Evolutionary conservation across 2,888 invertebrate genomes (phyloP).

Genomic region (Lithodes maja): DNA sequence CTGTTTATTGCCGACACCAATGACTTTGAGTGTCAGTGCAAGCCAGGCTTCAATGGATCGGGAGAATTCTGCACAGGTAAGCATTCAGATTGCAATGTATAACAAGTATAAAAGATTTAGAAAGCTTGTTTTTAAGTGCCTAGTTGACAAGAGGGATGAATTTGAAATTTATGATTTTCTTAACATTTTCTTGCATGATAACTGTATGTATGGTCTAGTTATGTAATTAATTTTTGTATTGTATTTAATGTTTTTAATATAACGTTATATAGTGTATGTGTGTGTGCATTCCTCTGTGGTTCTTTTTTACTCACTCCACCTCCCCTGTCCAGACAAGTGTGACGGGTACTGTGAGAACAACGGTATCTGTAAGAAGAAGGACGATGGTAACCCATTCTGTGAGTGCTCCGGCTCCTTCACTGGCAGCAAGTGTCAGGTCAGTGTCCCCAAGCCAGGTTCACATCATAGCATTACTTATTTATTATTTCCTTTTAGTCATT

Average conservation of each 20-base stretch:
- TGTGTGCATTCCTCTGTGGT: no score
- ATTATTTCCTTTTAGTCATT: no score
- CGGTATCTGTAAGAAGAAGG: slow-evolving; percentile 81
- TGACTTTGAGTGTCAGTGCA: slow-evolving; percentile 93
- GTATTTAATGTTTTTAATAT: no score
- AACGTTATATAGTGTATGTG: background rate
- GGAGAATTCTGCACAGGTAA: slow-evolving; percentile 80
- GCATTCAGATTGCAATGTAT: background rate
- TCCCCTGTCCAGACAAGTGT: slow-evolving; percentile 81
- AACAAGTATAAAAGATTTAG: background rate
- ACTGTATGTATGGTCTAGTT: no score
- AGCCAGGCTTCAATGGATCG: slow-evolving; percentile 93
- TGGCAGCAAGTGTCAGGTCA: slow-evolving; percentile 83
- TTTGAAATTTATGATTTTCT: no score
- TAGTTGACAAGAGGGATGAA: no score
- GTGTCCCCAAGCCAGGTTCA: background rate
- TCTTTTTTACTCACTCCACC: slow-evolving; percentile 72
- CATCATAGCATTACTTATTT: no score
- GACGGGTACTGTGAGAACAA: slow-evolving; percentile 91
- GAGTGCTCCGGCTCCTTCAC: slow-evolving; percentile 94
- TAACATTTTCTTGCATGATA: no score
- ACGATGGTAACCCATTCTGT: slow-evolving; percentile 90
- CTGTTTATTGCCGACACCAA: slow-evolving; percentile 84
- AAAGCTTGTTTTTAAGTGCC: background rate
- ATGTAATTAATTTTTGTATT: no score